Evolutionary conservation across 1,140 invertebrate species (phyloP).

Genomic region (Orussus abietinus): DNA sequence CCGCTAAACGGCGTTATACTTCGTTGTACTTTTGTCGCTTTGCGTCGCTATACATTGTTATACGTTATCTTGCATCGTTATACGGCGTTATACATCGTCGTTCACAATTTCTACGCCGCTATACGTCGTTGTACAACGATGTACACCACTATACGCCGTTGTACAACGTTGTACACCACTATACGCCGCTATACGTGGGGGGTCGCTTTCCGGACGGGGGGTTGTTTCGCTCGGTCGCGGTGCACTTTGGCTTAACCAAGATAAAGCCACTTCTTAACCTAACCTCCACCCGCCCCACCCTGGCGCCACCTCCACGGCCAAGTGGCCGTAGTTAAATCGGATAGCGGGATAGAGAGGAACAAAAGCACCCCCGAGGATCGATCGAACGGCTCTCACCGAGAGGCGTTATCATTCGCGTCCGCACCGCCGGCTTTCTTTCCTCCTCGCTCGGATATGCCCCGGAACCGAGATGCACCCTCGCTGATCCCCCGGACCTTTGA

Average conservation of each 20-base stretch:
- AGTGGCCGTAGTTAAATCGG: slow-evolving; percentile 43
- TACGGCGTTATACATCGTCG: too few relatives aligned
- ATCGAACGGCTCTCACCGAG: slow-evolving; percentile 42
- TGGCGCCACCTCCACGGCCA: slow-evolving; percentile 4
- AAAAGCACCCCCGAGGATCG: slow-evolving; percentile 43
- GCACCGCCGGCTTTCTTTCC: slow-evolving; percentile 31
- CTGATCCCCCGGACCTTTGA: too few relatives aligned
- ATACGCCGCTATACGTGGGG: too few relatives aligned
- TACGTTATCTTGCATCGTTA: too few relatives aligned
- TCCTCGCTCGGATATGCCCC: slow-evolving; percentile 1
- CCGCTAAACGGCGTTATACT: too few relatives aligned
- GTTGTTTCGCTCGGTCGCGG: slow-evolving; percentile 7
- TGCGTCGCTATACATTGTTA: too few relatives aligned
- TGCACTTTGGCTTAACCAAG: slow-evolving; percentile 35
- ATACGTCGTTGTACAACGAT: too few relatives aligned
- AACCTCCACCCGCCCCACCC: slow-evolving; percentile 18
- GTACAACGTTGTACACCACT: too few relatives aligned
- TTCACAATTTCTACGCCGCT: too few relatives aligned
- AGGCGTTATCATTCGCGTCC: slow-evolving; percentile 47
- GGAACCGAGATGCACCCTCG: not conserved
- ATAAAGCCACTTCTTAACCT: slow-evolving; percentile 36
- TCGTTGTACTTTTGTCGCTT: too few relatives aligned
- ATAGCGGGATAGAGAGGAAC: slow-evolving; percentile 37
- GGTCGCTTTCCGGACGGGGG: too few relatives aligned
- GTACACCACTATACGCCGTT: too few relatives aligned